Conservation (phyloP, 2,888 invertebrate genomes). For the Theretra japonica region DNA sequence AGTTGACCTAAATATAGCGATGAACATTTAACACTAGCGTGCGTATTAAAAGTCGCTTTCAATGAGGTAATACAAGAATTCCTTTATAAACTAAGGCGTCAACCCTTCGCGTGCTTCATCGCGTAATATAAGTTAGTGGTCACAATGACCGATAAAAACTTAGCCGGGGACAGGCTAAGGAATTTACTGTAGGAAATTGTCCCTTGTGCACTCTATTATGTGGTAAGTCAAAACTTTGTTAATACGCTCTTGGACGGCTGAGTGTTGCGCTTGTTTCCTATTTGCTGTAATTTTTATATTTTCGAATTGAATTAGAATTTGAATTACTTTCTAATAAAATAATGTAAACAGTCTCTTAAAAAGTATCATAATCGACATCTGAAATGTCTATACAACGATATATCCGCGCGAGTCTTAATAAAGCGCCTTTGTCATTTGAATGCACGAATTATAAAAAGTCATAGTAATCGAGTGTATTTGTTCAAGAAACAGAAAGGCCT, state of each 20-base stretch:
- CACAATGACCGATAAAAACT: slow-evolving; percentile 57
- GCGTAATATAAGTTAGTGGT: slow-evolving; percentile 62
- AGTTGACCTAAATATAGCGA: slow-evolving; percentile 53
- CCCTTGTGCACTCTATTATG: slow-evolving; percentile 36
- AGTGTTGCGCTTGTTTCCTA: not conserved
- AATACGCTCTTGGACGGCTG: not conserved
- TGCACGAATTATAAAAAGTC: too few species aligned
- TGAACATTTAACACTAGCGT: slow-evolving; percentile 55
- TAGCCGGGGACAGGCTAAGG: slow-evolving; percentile 43
- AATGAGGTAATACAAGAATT: slow-evolving; percentile 43
- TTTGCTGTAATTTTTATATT: not conserved
- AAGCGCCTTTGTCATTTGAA: too few species aligned
- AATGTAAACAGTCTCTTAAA: too few species aligned
- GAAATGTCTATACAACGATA: too few species aligned
- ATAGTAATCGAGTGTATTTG: too few species aligned
- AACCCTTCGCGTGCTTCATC: slow-evolving; percentile 56
- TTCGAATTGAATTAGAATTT: not conserved
- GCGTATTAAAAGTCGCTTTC: slow-evolving; percentile 51
- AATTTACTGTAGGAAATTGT: slow-evolving; percentile 53
- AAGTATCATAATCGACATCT: too few species aligned
- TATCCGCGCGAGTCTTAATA: too few species aligned
- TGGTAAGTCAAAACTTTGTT: slow-evolving; percentile 30
- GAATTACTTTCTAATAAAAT: too few species aligned
- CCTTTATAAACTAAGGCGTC: slow-evolving; percentile 51
- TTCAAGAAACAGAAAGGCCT: too few species aligned